Base-by-base conservation (phyloP, 2,797 vertebrate species). In the Odontamblyopus rebecca region DNA sequence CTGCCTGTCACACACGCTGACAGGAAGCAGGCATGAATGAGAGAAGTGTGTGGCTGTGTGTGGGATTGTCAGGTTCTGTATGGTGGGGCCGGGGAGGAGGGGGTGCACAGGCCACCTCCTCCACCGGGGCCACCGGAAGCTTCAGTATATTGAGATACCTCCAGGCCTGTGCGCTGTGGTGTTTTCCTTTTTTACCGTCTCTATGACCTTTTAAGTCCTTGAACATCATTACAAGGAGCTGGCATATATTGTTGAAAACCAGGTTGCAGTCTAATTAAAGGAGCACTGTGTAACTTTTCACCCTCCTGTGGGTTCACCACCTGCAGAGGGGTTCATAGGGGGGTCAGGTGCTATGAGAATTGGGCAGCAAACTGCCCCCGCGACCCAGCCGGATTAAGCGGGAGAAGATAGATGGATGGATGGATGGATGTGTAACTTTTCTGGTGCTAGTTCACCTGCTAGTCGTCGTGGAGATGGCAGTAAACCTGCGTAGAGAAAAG, bases 1-100 rank as follows among this genome's bases (percentile, higher is more conserved):
- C 86, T 79, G 77, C 74, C 83, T 90, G 89, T 90, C 92, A 93
- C 69, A 81, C 83, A 80, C 79, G 54, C 74, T 85, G 84, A 89
- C 86, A 77, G 83, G 86, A 87, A 92, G 76, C 74, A 79, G 80
- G 74, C 61, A 23, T 72, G 77, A 53, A 62, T 81, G 78, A 84
- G 85, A 79, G 74, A 69, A 82, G 38, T 78, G 66, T 72, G 79
- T 70, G 66, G 73, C 71, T 71, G 75, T 23, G 41, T 41, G 41
- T 26, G 53, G 77, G 80, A 76, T 85, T 85, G 83, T 88, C 79
- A 84, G 81, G 71, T 88, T 79, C 57, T 38, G 35, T 38, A 9
- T 38, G 35, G 35, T 38, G 35, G 35, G 8, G 9, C 35, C 7
- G 8, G 83, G 83, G 77, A 68, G 67, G 76, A 66, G 62, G 63